phyloP scores from a whole-genome alignment of 2,113 vertebrate genomes.

The Plotosus lineatus region DNA sequence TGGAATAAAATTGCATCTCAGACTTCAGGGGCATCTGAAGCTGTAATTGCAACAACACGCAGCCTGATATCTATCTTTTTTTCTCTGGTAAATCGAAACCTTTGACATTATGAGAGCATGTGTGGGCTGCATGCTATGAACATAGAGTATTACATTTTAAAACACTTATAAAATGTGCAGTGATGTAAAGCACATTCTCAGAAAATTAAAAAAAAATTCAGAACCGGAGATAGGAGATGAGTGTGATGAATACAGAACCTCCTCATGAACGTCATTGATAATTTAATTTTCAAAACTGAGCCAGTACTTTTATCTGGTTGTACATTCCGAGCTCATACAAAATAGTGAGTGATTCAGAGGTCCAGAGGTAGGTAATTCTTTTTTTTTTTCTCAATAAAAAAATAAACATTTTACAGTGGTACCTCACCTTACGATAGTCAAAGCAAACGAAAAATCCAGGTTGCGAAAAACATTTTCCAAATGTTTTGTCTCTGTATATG shows the following conservation, averaged over 20 bases:
- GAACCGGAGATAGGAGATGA: neutral
- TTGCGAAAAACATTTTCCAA: too few species aligned
- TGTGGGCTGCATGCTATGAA: neutral
- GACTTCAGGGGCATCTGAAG: neutral
- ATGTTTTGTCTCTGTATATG: too few species aligned
- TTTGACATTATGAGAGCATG: neutral
- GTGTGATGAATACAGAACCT: neutral
- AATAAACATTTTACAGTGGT: too few species aligned
- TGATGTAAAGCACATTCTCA: neutral
- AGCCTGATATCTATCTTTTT: neutral
- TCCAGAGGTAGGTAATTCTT: too few species aligned
- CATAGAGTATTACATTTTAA: neutral
- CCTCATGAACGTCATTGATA: neutral
- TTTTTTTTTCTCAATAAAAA: too few species aligned
- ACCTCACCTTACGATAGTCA: too few species aligned
- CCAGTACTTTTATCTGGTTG: neutral
- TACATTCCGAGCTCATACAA: neutral
- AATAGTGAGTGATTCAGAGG: neutral
- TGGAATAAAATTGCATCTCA: neutral
- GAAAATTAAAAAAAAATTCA: too few species aligned
- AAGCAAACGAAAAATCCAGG: too few species aligned
- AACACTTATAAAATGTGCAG: neutral
- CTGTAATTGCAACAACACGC: neutral
- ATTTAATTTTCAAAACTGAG: neutral
- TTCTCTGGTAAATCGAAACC: neutral